These are phyloP conservation scores for Eleginops maclovinus DNA, from an alignment of 2,113 vertebrate genomes.

Conservation along the genomic window DNA sequence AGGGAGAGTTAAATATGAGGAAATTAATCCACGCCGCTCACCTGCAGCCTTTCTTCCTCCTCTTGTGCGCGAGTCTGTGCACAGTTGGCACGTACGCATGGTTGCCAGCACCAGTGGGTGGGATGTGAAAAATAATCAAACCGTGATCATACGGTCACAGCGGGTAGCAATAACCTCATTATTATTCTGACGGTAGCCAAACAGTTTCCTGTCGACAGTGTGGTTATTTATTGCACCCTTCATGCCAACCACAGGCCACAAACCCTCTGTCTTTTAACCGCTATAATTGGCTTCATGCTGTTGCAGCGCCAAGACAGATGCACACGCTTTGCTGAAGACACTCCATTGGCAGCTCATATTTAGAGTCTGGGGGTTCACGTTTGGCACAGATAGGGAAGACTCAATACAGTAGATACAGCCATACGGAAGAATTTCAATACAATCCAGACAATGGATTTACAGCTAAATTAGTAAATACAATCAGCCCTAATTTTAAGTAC, in stretches of 20 bases:
- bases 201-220: slow-evolving; percentile 82
- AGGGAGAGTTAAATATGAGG: slow-evolving; percentile 47
- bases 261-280: slow-evolving; percentile 84
- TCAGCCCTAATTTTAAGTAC: background rate
- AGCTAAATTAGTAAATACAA: background rate
- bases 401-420: background rate
- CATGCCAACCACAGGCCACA: slow-evolving; percentile 78
- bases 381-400: slow-evolving; percentile 13
- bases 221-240: slow-evolving; percentile 82
- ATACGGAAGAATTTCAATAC: background rate
- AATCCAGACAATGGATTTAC: background rate
- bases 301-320: slow-evolving; percentile 80
- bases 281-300: slow-evolving; percentile 87
- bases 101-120: slow-evolving; percentile 65
- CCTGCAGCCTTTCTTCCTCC: slow-evolving; percentile 51
- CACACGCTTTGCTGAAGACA: slow-evolving; percentile 69
- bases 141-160: slow-evolving; percentile 80
- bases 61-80: slow-evolving; percentile 52
- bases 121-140: slow-evolving; percentile 75
- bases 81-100: slow-evolving; percentile 65
- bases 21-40: slow-evolving; percentile 66
- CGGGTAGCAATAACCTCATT: slow-evolving; percentile 86
- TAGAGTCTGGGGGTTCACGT: background rate
- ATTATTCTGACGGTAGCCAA: slow-evolving; percentile 84
- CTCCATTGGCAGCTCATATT: slow-evolving; percentile 22